Evolutionary conservation across 2,113 vertebrate genomes (phyloP).

Genomic region (Cyanocitta stelleri): DNA sequence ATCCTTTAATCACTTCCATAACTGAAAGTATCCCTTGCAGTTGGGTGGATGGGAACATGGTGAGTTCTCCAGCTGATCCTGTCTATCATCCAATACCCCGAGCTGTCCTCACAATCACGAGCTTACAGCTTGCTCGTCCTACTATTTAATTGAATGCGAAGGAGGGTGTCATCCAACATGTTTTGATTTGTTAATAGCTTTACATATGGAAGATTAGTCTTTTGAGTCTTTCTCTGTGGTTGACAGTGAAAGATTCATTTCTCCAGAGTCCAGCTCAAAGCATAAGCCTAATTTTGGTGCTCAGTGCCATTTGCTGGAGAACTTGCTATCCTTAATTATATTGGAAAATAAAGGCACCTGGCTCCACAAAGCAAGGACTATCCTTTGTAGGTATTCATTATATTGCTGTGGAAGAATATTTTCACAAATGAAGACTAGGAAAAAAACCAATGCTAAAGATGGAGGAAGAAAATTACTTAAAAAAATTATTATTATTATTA

Average conservation of each 20-base stretch:
- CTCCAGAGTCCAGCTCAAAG: not conserved
- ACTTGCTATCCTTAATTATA: not conserved
- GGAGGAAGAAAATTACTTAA: not conserved
- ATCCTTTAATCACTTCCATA: not conserved
- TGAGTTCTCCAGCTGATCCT: not conserved
- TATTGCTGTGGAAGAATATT: not conserved
- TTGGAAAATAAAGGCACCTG: not conserved
- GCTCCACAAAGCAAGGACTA: not conserved
- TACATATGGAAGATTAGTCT: not conserved
- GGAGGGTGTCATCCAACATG: not conserved
- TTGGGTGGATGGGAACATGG: not conserved
- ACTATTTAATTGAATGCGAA: not conserved
- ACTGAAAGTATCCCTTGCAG: not conserved
- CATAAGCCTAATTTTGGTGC: not conserved
- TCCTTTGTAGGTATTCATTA: not conserved
- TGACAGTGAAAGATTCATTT: not conserved
- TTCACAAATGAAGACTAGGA: not conserved
- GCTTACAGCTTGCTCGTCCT: not conserved
- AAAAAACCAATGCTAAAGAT: not conserved
- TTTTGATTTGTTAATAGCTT: not conserved
- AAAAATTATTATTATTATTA: not conserved
- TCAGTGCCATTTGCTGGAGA: not conserved
- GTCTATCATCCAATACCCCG: not conserved
- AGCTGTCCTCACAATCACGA: not conserved
- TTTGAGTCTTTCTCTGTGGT: not conserved